phyloP scores from a whole-genome alignment of 2,113 vertebrate genomes.

The Uria aalge region DNA sequence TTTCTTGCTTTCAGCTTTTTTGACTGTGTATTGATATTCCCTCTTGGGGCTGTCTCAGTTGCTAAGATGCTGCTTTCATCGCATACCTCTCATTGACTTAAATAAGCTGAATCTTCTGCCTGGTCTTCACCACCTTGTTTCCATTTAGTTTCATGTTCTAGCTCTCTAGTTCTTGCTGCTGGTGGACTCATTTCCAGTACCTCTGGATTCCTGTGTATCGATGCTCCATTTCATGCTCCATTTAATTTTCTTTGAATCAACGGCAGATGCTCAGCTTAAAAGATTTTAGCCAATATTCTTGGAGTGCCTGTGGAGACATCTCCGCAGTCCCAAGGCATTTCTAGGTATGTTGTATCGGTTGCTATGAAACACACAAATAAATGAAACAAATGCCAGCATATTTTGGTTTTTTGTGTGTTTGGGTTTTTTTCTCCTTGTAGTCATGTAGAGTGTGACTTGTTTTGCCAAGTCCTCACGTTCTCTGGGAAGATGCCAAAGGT shows the following conservation, averaged over 20 bases:
- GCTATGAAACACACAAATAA: not conserved
- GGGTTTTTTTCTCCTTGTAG: rapidly evolving
- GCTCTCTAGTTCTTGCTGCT: not conserved
- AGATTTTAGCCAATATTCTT: not conserved
- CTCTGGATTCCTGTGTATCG: not conserved
- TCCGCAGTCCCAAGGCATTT: not conserved
- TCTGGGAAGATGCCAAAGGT: not conserved
- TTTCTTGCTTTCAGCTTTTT: not conserved
- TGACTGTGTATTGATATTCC: rapidly evolving
- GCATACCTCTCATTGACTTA: not conserved
- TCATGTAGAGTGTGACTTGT: not conserved
- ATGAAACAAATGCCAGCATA: not conserved
- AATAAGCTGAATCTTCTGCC: not conserved
- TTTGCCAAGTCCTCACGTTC: rapidly evolving
- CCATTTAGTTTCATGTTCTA: not conserved
- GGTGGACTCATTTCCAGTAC: not conserved
- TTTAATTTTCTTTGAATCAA: slow-evolving; percentile 22
- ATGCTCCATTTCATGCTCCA: not conserved
- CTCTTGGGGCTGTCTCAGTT: not conserved
- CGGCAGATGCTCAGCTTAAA: not conserved
- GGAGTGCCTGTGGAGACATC: not conserved
- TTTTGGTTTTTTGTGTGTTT: not conserved
- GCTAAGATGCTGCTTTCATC: not conserved
- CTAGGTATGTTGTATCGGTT: not conserved
- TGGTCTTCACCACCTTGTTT: not conserved